A percentile compares a stretch with the other conserved stretches of the same genome.
These are phyloP conservation scores for Sebastolobus altivelis DNA, from an alignment of 2,797 vertebrate species.

Conservation along the genomic window DNA sequence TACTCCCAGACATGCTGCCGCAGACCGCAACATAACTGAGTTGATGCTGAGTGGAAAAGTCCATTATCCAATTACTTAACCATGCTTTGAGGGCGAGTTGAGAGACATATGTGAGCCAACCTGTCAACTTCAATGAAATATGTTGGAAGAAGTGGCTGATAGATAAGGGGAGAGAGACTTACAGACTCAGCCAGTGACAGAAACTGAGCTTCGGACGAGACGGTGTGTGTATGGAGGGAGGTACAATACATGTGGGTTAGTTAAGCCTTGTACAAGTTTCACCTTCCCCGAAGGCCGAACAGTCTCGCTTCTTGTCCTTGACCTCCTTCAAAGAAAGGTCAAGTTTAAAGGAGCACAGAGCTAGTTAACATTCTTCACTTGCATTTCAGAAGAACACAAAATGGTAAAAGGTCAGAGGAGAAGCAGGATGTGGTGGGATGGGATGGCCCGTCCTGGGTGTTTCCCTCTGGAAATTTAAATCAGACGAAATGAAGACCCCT, in stretches of 20 bases:
- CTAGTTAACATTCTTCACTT: slow-evolving; percentile 71
- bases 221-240: slow-evolving; percentile 14
- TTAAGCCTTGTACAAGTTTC: slow-evolving; percentile 20
- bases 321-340: slow-evolving; percentile 8
- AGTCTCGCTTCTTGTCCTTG: neutral
- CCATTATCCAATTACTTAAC: slow-evolving; percentile 77
- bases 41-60: slow-evolving; percentile 73
- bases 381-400: slow-evolving; percentile 14
- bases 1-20: slow-evolving; percentile 58
- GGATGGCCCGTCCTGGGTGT: slow-evolving; percentile 34
- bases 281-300: slow-evolving; percentile 24
- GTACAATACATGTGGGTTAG: slow-evolving; percentile 37
- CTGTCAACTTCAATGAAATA: slow-evolving; percentile 71
- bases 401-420: slow-evolving; percentile 19
- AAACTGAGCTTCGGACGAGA: slow-evolving; percentile 23
- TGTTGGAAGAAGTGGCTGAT: slow-evolving; percentile 59
- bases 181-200: slow-evolving; percentile 37
- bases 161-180: slow-evolving; percentile 46
- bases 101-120: slow-evolving; percentile 76
- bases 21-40: slow-evolving; percentile 75
- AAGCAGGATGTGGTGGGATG: slow-evolving; percentile 39
- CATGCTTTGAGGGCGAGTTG: slow-evolving; percentile 68
- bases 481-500: slow-evolving; percentile 22
- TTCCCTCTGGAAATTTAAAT: slow-evolving; percentile 32
- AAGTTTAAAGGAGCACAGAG: neutral